A percentile compares a stretch with the other conserved stretches of the same genome.
These are phyloP conservation scores for Eubucco bourcierii DNA, from an alignment of 2,113 vertebrate species.

Conservation along the genomic window DNA sequence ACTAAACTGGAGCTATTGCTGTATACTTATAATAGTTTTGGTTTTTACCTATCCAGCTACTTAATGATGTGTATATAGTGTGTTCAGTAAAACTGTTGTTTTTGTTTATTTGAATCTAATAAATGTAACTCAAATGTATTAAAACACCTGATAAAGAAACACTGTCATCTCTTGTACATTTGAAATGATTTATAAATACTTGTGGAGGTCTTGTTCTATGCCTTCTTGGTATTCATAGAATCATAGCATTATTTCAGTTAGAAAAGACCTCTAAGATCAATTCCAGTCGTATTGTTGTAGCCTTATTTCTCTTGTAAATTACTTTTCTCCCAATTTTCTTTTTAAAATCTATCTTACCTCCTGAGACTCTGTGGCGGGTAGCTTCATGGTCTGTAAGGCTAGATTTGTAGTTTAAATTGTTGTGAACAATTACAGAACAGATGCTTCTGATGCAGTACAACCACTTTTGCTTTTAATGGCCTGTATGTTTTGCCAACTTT, in stretches of 20 bases:
- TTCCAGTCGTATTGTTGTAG: not conserved
- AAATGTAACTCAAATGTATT: not conserved
- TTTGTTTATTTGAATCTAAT: not conserved
- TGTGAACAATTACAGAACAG: not conserved
- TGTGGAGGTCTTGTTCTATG: not conserved
- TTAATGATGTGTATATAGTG: not conserved
- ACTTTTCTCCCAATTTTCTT: not conserved
- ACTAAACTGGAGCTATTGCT: not conserved
- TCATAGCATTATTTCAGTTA: too few species aligned
- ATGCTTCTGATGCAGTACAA: not conserved
- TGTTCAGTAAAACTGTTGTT: not conserved
- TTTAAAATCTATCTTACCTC: not conserved
- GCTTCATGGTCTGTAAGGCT: not conserved
- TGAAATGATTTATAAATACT: not conserved
- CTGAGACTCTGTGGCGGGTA: not conserved
- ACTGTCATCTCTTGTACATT: not conserved
- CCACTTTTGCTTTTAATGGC: not conserved
- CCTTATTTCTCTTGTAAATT: not conserved
- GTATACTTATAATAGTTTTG: not conserved
- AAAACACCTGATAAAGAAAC: not conserved
- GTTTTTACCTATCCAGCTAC: not conserved
- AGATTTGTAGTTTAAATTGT: not conserved
- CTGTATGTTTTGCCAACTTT: not conserved
- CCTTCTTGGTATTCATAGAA: not conserved
- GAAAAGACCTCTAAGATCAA: too few species aligned